phyloP scores from a whole-genome alignment of 2,797 vertebrate species.

The Chanos chanos region DNA sequence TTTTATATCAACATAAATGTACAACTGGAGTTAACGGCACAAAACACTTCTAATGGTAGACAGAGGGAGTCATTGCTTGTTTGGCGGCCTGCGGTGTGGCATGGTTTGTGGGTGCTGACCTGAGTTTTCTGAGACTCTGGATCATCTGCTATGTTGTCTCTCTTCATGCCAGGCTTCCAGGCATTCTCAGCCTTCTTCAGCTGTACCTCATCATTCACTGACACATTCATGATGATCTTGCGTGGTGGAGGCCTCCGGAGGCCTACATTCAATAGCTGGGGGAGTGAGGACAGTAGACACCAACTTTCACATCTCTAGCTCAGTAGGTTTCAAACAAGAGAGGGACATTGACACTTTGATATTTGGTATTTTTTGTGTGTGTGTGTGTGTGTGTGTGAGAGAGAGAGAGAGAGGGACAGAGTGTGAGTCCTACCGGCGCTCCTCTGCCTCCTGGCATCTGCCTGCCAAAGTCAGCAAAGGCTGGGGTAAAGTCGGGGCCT shows the following conservation, averaged over 20 bases:
- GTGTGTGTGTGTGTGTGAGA: background rate
- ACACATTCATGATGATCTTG: constrained; percentile 82
- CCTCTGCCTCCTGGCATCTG: constrained; percentile 72
- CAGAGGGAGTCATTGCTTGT: background rate
- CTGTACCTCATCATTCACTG: constrained; percentile 80
- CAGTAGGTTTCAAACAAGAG: background rate
- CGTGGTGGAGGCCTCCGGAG: constrained; percentile 63
- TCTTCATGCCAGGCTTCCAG: constrained; percentile 82
- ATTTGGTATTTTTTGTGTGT: background rate
- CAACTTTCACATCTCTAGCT: background rate
- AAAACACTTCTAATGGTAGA: background rate
- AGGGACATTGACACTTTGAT: background rate
- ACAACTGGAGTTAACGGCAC: background rate
- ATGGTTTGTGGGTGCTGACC: constrained; percentile 65
- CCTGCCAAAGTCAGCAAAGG: constrained; percentile 83
- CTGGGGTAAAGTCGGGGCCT: constrained; percentile 84
- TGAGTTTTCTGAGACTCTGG: constrained; percentile 66
- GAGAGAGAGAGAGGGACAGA: background rate
- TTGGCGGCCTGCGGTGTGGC: no score
- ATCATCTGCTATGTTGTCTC: constrained; percentile 71
- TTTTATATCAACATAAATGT: background rate
- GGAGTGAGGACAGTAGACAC: background rate
- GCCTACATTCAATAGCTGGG: constrained; percentile 50
- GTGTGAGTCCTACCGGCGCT: constrained; percentile 72
- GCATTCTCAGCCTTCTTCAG: constrained; percentile 82